These are phyloP conservation scores for Poeciliopsis turneri DNA, from an alignment of 2,797 vertebrate species.

Conservation along the genomic window DNA sequence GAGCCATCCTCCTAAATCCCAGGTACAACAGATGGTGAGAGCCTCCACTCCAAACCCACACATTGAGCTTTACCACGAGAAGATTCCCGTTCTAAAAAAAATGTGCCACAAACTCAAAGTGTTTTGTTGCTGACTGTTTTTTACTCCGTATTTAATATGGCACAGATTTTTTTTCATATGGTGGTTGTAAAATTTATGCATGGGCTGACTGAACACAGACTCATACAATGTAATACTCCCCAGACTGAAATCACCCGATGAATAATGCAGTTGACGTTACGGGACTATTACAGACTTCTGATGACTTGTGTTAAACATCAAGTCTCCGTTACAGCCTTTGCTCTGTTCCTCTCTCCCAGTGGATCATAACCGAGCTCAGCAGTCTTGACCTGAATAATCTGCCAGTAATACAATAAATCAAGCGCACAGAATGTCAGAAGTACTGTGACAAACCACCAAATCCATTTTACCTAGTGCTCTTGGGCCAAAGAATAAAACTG, in stretches of 20 bases:
- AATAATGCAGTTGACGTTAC: constrained; percentile 46
- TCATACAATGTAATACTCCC: constrained; percentile 27
- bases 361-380: constrained; percentile 61
- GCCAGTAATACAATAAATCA: constrained; percentile 65
- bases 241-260: constrained; percentile 38
- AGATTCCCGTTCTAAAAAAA: not conserved
- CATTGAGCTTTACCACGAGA: not conserved
- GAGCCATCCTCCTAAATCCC: not conserved
- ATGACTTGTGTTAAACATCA: constrained; percentile 36
- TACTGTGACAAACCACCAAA: constrained; percentile 37
- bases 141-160: not conserved
- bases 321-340: constrained; percentile 39
- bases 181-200: not conserved
- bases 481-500: not conserved
- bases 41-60: not conserved
- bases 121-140: not conserved
- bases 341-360: constrained; percentile 22
- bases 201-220: constrained; percentile 7
- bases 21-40: not conserved
- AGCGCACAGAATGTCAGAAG: constrained; percentile 59
- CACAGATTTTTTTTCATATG: not conserved
- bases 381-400: constrained; percentile 65
- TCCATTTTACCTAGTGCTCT: constrained; percentile 28
- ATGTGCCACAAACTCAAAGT: not conserved
- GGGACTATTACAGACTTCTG: constrained; percentile 47